Evolutionary conservation across 2,888 invertebrate species (phyloP), one percentile per base, ranked within the genome.

Genomic region (Cerastis rubricosa): DNA sequence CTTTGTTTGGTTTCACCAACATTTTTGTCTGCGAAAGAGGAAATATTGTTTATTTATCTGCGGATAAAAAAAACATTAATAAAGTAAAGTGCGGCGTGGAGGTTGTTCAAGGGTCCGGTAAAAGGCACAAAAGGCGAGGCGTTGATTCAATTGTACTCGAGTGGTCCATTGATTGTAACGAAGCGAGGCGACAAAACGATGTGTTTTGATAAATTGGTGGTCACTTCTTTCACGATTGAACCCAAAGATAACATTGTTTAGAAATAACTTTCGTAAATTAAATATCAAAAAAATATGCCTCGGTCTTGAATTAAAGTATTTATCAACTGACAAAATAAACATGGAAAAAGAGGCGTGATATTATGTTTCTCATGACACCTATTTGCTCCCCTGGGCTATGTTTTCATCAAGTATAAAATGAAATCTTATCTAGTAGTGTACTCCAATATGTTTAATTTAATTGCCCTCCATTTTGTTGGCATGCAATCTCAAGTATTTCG

Each of bases 131-230:
- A 88, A 84, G 81, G 66, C 74, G 74, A 83, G 87, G 89, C 80
- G 85, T 73, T 87, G 88, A 88, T 89, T 92, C 91, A 85, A 92
- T 91, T 87, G 90, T 85, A 80, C 85, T 90, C 84, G 90, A 94
- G 92, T 91, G 91, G 92, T 90, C 93, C 92, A 94, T 94, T 96
- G 95, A 96, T 96, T 96, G 95, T 93, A 91, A 90, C 91, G 81
- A 89, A 80, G 40, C 78, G 54, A 83, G 87, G 84, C 81, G 71
- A 54, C 11, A 72, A 73, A 74, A 76, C 88, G 87, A 89, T 85
- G 81, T 88, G 84, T 87, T 89, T 88, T 87, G 67, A 71, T 47
- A 79, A 76, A 76, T 84, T 64, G 83, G 54, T 67, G n/a, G n/a
- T 54, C n/a, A 49, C 45, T 68, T 76, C 29, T 76, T 76, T 72